Conservation (phyloP, 2,888 invertebrate genomes). For the Drosophila parthenogenetica region DNA sequence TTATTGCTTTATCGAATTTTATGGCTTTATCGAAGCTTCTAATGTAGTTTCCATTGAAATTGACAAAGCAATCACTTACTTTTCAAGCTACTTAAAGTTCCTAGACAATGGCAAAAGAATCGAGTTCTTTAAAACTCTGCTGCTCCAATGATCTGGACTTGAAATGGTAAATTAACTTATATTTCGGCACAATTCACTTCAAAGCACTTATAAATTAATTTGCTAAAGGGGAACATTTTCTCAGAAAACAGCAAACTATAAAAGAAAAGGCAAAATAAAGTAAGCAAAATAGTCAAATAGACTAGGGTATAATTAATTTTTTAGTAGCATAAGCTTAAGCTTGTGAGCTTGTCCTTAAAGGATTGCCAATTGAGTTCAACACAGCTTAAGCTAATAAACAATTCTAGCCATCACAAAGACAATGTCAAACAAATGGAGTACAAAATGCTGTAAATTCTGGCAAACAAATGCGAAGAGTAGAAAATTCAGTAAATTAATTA, state of each 20-base stretch:
- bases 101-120: conserved; percentile 17
- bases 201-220: conserved; percentile 1
- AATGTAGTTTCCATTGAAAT: conserved; percentile 56
- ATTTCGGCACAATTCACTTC: conserved; percentile 7
- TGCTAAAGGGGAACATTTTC: neutral
- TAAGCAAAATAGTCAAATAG: neutral
- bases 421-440: conserved; percentile 4
- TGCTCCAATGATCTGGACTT: neutral
- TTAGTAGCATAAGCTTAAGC: neutral
- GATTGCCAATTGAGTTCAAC: neutral
- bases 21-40: conserved; percentile 69
- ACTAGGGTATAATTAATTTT: neutral
- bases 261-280: neutral
- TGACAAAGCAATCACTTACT: conserved; percentile 42
- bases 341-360: neutral
- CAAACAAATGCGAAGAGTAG: conserved; percentile 3
- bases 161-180: conserved; percentile 14
- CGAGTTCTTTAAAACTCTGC: conserved; percentile 15
- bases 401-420: neutral
- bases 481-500: conserved; percentile 40
- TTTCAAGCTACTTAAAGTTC: conserved; percentile 19
- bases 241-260: conserved; percentile 3
- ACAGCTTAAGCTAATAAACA: neutral
- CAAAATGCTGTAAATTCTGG: neutral
- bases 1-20: conserved; percentile 73